Conservation (phyloP, 1,140 invertebrate genomes). For the Drosophila parvula region DNA sequence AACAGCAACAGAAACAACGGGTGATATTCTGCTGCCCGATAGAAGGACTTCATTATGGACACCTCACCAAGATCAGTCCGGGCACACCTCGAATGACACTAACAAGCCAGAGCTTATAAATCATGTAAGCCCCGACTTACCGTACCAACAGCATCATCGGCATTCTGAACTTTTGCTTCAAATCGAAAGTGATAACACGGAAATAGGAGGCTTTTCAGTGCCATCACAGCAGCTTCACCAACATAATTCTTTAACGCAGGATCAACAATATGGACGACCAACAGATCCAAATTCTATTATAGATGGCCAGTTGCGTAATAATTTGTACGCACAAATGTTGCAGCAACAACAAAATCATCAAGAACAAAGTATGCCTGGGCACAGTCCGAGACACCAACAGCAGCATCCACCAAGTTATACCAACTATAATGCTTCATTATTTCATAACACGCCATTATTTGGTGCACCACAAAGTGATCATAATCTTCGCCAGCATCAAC, state of each 20-base stretch:
- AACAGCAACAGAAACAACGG: conserved; percentile 54
- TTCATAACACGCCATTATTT: conserved; percentile 63
- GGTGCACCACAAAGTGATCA: conserved; percentile 39
- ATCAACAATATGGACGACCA: conserved; percentile 43
- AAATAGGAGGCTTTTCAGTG: conserved; percentile 36
- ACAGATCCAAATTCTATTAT: conserved; percentile 29
- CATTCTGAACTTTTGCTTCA: conserved; percentile 59
- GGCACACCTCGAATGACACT: conserved; percentile 2
- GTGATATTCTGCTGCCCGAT: conserved; percentile 68
- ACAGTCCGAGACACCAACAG: conserved; percentile 59
- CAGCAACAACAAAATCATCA: conserved; percentile 67
- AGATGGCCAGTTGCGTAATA: conserved; percentile 30
- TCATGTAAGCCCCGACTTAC: conserved; percentile 17
- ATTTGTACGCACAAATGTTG: conserved; percentile 54
- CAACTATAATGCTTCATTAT: conserved; percentile 50
- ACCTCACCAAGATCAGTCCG: conserved; percentile 59
- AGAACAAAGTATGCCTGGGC: conserved; percentile 41
- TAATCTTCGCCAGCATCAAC: conserved; percentile 39
- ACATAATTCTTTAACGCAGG: conserved; percentile 28
- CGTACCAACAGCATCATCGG: conserved; percentile 46
- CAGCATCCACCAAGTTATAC: conserved; percentile 42
- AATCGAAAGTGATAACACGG: conserved; percentile 54
- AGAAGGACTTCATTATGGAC: conserved; percentile 54
- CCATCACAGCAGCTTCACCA: conserved; percentile 39
- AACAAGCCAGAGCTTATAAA: conserved; percentile 32